Percentiles rank a stretch among this genome's conserved stretches.
These are phyloP conservation scores for Pristionchus japonicus DNA, from an alignment of 2,888 invertebrate genomes.

Conservation along the genomic window DNA sequence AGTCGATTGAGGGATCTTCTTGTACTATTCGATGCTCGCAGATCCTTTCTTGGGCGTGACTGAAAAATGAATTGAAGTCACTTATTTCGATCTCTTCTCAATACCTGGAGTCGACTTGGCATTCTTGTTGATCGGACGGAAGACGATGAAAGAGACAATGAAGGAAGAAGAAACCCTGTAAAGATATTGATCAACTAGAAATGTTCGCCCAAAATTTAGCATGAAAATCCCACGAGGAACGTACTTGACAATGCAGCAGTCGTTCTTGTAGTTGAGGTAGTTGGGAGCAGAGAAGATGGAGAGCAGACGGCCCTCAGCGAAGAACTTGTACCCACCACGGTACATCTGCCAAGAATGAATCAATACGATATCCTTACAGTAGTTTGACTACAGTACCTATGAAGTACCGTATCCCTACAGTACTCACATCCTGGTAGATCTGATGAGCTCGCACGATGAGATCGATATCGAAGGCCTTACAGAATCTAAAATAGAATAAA, in stretches of 20 bases:
- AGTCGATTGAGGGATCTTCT: not conserved
- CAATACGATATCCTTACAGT: not conserved
- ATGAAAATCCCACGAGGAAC: not conserved
- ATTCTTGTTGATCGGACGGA: constrained; percentile 5
- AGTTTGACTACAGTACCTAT: no score
- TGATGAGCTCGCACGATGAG: constrained; percentile 80
- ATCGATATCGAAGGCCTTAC: constrained; percentile 72
- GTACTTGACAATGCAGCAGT: constrained; percentile 51
- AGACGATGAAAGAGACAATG: not conserved
- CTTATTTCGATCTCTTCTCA: not conserved
- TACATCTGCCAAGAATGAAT: constrained; percentile 42
- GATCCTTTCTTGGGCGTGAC: not conserved
- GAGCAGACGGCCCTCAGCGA: constrained; percentile 61
- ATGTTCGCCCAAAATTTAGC: not conserved
- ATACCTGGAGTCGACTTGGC: not conserved
- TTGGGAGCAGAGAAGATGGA: constrained; percentile 69
- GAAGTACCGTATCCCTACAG: not conserved
- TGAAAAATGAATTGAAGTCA: not conserved
- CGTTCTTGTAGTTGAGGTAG: constrained; percentile 64
- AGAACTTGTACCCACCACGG: constrained; percentile 60
- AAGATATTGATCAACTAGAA: not conserved
- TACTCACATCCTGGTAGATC: constrained; percentile 73
- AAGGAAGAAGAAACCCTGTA: not conserved
- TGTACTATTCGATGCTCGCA: not conserved
- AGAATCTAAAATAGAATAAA: not conserved